Percentiles rank a stretch among this genome's conserved stretches.
These are phyloP conservation scores for Menura novaehollandiae DNA, from an alignment of 2,113 vertebrate species.

Conservation along the genomic window DNA sequence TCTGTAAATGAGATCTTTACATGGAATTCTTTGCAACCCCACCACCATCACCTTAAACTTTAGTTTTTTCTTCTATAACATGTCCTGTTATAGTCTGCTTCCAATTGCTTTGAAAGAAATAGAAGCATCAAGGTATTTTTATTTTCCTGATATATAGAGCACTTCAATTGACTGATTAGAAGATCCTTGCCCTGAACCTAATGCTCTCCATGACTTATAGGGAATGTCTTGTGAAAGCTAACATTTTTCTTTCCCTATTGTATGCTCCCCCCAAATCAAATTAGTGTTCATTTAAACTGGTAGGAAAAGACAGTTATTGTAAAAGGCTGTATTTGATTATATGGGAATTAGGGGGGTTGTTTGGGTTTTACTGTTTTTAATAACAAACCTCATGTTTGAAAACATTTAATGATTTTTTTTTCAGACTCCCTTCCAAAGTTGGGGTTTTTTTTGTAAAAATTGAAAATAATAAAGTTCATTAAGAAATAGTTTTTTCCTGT, in stretches of 20 bases:
- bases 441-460: background rate
- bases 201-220: background rate
- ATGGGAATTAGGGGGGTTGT: fast-evolving
- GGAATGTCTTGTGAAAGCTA: background rate
- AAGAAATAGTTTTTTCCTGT: background rate
- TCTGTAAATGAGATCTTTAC: background rate
- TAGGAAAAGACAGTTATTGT: background rate
- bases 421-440: background rate
- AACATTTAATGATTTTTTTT: background rate
- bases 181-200: background rate
- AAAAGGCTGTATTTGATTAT: background rate
- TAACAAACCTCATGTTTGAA: background rate
- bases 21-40: background rate
- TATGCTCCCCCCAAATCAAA: background rate
- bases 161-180: background rate
- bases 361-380: background rate
- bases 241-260: background rate
- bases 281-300: background rate
- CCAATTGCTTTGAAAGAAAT: background rate
- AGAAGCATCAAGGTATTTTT: background rate
- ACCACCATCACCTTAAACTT: background rate
- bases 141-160: background rate
- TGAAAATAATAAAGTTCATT: background rate
- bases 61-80: background rate
- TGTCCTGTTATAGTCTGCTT: background rate